A percentile compares a stretch with the other conserved stretches of the same genome.
phyloP scores from a whole-genome alignment of 1,140 invertebrate genomes.

The Globodera ellingtonae region DNA sequence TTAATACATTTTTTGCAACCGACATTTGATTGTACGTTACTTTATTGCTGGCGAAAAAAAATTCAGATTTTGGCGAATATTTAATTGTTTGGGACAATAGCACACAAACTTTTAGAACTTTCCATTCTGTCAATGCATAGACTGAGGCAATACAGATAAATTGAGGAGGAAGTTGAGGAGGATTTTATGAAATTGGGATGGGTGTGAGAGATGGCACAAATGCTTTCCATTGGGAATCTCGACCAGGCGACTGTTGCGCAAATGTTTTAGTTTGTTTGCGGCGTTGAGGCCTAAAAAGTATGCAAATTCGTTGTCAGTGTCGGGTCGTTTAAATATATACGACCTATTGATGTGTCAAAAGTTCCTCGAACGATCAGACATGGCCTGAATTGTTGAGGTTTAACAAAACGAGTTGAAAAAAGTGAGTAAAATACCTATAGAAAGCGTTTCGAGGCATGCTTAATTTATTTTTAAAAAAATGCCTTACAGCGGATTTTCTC shows the following conservation, averaged over 20 bases:
- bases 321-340: constrained; percentile 14
- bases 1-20: background rate
- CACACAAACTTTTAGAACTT: too few relatives aligned
- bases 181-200: constrained; percentile 40
- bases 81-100: background rate
- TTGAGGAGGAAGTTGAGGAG: constrained; percentile 41
- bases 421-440: too few relatives aligned
- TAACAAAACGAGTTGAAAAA: too few relatives aligned
- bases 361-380: background rate
- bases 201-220: constrained; percentile 44
- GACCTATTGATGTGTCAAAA: background rate
- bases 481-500: background rate
- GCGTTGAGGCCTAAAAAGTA: constrained; percentile 45
- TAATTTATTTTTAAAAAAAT: background rate
- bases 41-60: background rate
- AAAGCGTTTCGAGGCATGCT: too few relatives aligned
- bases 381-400: background rate
- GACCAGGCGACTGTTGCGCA: constrained; percentile 45
- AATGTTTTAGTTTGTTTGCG: constrained; percentile 27
- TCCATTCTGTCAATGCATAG: too few relatives aligned
- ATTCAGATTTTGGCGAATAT: background rate
- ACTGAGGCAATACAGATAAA: background rate
- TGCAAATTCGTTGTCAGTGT: constrained; percentile 28
- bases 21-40: background rate
- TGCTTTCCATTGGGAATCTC: constrained; percentile 43